phyloP scores from a whole-genome alignment of 2,113 vertebrate species.

The Scortum barcoo region DNA sequence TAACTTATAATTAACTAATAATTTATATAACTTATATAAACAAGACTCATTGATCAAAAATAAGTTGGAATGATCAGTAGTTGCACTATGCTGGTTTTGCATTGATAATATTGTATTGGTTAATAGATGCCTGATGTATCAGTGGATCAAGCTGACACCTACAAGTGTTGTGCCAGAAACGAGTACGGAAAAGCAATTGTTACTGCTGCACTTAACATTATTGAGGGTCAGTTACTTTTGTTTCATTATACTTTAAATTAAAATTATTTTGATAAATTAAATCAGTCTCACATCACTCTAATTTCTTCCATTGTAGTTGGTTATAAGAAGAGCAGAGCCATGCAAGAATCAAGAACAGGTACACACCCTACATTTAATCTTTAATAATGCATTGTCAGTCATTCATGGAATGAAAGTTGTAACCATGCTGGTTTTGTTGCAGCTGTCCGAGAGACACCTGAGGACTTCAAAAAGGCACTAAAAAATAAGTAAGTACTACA shows the following conservation, averaged over 20 bases:
- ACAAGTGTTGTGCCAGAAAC: conserved; percentile 88
- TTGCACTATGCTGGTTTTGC: neutral
- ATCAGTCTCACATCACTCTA: neutral
- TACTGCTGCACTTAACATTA: conserved; percentile 85
- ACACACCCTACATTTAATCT: neutral
- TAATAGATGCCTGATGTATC: conserved; percentile 86
- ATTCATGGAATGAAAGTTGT: neutral
- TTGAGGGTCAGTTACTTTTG: conserved; percentile 85
- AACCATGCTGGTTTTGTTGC: conserved; percentile 21
- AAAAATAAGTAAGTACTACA: conserved; percentile 61
- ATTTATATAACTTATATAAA: no score
- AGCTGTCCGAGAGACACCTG: conserved; percentile 73
- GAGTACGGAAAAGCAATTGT: conserved; percentile 88
- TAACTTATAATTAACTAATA: no score
- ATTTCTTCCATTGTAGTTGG: conserved; percentile 83
- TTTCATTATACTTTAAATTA: neutral
- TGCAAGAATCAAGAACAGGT: conserved; percentile 82
- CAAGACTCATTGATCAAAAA: neutral
- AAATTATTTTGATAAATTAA: neutral
- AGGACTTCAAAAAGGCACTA: conserved; percentile 79
- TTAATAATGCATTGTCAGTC: neutral
- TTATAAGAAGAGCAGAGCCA: conserved; percentile 86
- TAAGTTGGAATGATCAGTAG: neutral
- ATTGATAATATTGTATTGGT: conserved; percentile 5
- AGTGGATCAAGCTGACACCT: conserved; percentile 85